Conservation (phyloP, 2,797 vertebrate species). For the Sebastes hubbsi region DNA sequence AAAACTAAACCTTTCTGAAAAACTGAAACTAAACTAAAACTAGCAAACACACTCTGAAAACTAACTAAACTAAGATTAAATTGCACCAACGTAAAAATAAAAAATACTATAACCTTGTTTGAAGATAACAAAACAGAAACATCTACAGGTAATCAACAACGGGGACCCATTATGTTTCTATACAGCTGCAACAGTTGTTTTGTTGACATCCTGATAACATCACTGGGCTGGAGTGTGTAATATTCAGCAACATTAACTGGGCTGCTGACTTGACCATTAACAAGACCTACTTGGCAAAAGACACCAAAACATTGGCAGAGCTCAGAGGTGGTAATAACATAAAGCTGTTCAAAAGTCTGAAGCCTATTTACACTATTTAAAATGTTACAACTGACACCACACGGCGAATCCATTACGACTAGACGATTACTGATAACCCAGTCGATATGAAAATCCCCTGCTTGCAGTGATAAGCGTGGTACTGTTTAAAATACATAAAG, state of each 20-base stretch:
- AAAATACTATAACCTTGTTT: too few relatives aligned
- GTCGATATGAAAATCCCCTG: not conserved
- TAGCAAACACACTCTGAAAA: too few relatives aligned
- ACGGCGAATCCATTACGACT: not conserved
- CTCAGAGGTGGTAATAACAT: not conserved
- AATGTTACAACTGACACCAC: not conserved
- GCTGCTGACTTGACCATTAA: slow-evolving; percentile 12
- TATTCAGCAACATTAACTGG: not conserved
- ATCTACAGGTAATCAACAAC: not conserved
- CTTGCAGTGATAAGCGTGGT: not conserved
- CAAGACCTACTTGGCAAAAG: slow-evolving; percentile 9
- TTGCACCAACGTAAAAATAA: too few relatives aligned
- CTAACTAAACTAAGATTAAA: too few relatives aligned
- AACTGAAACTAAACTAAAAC: too few relatives aligned
- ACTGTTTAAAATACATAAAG: not conserved
- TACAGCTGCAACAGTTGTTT: not conserved
- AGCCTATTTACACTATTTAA: not conserved
- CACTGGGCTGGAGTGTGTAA: not conserved
- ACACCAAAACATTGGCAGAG: slow-evolving; percentile 6
- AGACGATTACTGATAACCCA: not conserved
- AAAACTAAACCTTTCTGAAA: too few relatives aligned
- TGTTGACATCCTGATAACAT: not conserved
- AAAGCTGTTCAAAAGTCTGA: not conserved
- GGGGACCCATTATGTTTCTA: not conserved
- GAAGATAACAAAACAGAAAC: not conserved